Percentiles rank a stretch among this genome's conserved stretches.
Evolutionary conservation across 2,113 vertebrate species (phyloP).

Genomic region (Stegastes partitus): DNA sequence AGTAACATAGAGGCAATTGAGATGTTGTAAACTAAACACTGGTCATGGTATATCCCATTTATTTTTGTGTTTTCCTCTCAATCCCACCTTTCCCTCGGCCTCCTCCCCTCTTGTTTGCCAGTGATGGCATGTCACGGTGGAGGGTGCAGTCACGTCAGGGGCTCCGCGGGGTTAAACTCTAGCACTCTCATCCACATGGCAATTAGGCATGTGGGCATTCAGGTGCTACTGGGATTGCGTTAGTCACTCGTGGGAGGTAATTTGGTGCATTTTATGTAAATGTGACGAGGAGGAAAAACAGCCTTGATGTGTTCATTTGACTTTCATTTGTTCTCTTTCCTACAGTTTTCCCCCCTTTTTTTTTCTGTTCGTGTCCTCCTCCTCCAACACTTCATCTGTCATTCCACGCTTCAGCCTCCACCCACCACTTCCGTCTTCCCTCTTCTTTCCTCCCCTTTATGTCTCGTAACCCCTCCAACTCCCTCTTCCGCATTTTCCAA

Average conservation of each 20-base stretch:
- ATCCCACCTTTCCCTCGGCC: conserved; percentile 18
- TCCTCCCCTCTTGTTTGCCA: conserved; percentile 46
- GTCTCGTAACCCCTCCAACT: conserved; percentile 65
- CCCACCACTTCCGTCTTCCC: conserved; percentile 26
- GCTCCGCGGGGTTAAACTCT: conserved; percentile 67
- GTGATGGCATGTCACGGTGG: conserved; percentile 60
- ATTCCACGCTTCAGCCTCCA: conserved; percentile 14
- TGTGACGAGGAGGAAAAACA: conserved; percentile 34
- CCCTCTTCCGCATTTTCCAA: conserved; percentile 63
- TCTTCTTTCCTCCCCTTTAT: conserved; percentile 47
- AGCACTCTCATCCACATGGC: conserved; percentile 64
- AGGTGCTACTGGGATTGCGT: conserved; percentile 40
- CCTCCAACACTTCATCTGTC: conserved; percentile 43
- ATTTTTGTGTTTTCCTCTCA: conserved; percentile 26
- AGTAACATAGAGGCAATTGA: background rate
- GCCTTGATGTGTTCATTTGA: conserved; percentile 12
- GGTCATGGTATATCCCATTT: conserved; percentile 12
- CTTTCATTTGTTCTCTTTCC: background rate
- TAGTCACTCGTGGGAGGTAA: conserved; percentile 55
- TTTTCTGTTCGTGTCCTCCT: conserved; percentile 10
- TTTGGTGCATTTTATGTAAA: conserved; percentile 70
- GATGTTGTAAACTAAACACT: conserved; percentile 16
- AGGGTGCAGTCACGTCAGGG: conserved; percentile 39
- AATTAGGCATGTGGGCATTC: conserved; percentile 69
- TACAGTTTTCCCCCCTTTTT: conserved; percentile 17